Base-by-base conservation (phyloP, 2,888 invertebrate species). In the Mythimna loreyi region DNA sequence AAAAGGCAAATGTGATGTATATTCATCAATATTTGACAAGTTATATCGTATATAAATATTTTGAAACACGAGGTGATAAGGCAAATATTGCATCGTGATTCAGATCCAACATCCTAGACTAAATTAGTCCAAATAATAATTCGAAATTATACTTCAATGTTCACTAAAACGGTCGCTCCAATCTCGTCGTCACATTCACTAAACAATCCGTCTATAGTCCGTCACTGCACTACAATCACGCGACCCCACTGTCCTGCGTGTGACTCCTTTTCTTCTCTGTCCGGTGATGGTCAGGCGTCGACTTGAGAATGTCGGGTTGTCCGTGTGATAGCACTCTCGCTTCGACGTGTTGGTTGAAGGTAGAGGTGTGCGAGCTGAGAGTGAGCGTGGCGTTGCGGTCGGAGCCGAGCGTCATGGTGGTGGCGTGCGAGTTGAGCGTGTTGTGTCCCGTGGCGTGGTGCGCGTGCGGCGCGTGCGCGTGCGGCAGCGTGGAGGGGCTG, bases 291-390 rank as follows among this genome's bases (percentile, higher is more conserved):
- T 98, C 98, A 9, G 98, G 98, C 4, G 98, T 98, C 19, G 98
- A 98, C 89, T 98, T 98, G 52, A 98, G 92, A 83, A 98, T 98
- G 89, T 98, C 98, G 3, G 98, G 98, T 89, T 98, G 98, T 30
- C 97, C 97, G 75, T 96, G 96, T 0, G 95, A 93, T 1, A 93
- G 72, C 0, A 90, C 89, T 7, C 93, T 80, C 0, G 89, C 88
- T 16, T 92, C 92, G 0, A 84, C 79, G 50, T 91, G 90, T 9
- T 89, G 92, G 77, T 89, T 91, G 80, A 92, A 92, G 0, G 92
- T 92, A 0, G 94, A 94, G 0, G 94, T 90, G 65, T 94, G 94
- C 0, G 96, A 95, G 72, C 93, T 93, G 0, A 93, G 88, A 0
- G 96, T 96, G 0, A 95, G 71, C 0, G 84, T 91, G 0, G 94